These are phyloP conservation scores for Pachymerium ferrugineum DNA, from an alignment of 2,888 invertebrate species.

Conservation along the genomic window DNA sequence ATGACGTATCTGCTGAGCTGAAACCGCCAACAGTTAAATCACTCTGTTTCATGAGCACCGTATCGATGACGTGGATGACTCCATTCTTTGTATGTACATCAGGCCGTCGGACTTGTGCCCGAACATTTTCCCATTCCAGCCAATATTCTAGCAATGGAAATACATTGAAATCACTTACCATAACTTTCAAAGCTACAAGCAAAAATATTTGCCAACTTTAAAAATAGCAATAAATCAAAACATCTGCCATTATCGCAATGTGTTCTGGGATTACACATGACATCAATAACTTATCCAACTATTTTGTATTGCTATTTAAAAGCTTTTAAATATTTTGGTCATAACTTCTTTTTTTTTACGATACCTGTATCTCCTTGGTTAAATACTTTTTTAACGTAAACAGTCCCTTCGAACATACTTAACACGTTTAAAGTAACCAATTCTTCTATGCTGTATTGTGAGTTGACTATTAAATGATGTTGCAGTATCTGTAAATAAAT, in stretches of 20 bases:
- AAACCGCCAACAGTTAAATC: slow-evolving; percentile 58
- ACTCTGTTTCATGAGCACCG: slow-evolving; percentile 73
- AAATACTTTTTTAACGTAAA: slow-evolving; percentile 45
- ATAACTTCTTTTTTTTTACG: too few species aligned
- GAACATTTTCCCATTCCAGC: slow-evolving; percentile 76
- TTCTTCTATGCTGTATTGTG: slow-evolving; percentile 75
- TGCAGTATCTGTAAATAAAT: slow-evolving; percentile 62
- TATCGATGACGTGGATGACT: slow-evolving; percentile 88
- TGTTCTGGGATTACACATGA: too few species aligned
- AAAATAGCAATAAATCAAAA: too few species aligned
- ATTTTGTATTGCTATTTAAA: too few species aligned
- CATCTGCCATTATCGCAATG: too few species aligned
- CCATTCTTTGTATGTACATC: slow-evolving; percentile 95
- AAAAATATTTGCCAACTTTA: too few species aligned
- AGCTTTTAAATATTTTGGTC: too few species aligned
- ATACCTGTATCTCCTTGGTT: slow-evolving; percentile 37
- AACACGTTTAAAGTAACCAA: slow-evolving; percentile 48
- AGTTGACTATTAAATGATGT: slow-evolving; percentile 77
- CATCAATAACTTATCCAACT: too few species aligned
- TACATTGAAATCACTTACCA: background rate
- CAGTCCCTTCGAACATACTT: slow-evolving; percentile 34
- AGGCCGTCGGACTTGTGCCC: slow-evolving; percentile 78
- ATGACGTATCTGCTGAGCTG: slow-evolving; percentile 9
- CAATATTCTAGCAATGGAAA: slow-evolving; percentile 57
- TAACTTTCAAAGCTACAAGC: too few species aligned